A percentile compares a stretch with the other conserved stretches of the same genome.
These are phyloP conservation scores for Symphodus melops DNA, from an alignment of 2,113 vertebrate species.

Conservation along the genomic window DNA sequence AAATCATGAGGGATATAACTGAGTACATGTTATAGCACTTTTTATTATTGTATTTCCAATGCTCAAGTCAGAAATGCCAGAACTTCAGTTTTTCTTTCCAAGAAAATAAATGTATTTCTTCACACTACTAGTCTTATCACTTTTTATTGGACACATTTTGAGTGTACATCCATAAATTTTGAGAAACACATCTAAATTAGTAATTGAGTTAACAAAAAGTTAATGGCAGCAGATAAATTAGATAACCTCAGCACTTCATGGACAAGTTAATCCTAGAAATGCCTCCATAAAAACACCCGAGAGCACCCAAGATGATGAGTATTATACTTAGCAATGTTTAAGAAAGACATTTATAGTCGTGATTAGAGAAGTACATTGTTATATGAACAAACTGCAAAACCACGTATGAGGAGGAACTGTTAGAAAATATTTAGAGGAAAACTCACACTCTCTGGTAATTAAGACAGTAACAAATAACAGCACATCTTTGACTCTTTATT, in stretches of 20 bases:
- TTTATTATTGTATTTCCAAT: too few species aligned
- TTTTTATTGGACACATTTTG: too few species aligned
- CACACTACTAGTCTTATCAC: too few species aligned
- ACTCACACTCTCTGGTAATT: not conserved
- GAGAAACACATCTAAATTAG: not conserved
- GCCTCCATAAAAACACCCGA: too few species aligned
- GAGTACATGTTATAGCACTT: not conserved
- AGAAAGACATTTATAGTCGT: too few species aligned
- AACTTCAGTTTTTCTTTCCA: too few species aligned
- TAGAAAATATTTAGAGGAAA: not conserved
- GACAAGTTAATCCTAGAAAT: too few species aligned
- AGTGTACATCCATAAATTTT: too few species aligned
- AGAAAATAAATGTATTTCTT: too few species aligned
- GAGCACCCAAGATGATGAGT: too few species aligned
- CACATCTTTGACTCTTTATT: not conserved
- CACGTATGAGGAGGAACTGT: not conserved
- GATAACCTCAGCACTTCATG: not conserved
- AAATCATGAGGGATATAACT: conserved; percentile 2
- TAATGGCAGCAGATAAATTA: not conserved
- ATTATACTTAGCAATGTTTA: too few species aligned
- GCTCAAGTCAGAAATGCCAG: too few species aligned
- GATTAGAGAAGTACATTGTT: not conserved
- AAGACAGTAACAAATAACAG: not conserved
- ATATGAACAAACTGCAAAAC: not conserved
- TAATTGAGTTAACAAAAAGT: not conserved